phyloP scores from a whole-genome alignment of 2,888 invertebrate species.

The Opisthograptis luteolata region DNA sequence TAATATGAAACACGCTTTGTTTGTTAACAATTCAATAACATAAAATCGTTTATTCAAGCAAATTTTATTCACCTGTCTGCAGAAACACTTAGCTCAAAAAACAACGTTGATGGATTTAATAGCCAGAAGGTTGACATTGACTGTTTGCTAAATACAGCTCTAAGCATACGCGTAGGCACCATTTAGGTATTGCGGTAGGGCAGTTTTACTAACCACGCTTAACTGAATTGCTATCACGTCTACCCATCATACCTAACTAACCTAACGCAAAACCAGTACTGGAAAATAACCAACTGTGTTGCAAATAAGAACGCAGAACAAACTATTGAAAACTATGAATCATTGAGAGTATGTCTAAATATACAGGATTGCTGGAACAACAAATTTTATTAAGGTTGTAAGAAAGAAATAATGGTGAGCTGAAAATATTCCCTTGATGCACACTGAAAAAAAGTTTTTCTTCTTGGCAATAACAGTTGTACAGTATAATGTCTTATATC shows the following conservation, averaged over 20 bases:
- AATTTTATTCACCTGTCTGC: too few species aligned
- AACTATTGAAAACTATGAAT: not conserved
- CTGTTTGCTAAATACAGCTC: conserved; percentile 33
- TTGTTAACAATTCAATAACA: too few species aligned
- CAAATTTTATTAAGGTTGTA: too few species aligned
- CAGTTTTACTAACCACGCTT: conserved; percentile 60
- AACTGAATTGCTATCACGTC: conserved; percentile 35
- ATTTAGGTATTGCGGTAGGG: conserved; percentile 60
- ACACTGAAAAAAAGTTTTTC: conserved; percentile 3
- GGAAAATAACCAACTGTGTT: not conserved
- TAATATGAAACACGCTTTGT: not conserved
- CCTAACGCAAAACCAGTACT: conserved; percentile 13
- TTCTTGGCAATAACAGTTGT: too few species aligned
- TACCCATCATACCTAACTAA: conserved; percentile 32
- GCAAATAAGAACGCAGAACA: not conserved
- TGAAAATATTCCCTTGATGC: not conserved
- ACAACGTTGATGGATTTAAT: not conserved
- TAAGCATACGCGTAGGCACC: conserved; percentile 40
- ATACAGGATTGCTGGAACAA: too few species aligned
- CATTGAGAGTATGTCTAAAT: too few species aligned
- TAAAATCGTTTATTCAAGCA: too few species aligned
- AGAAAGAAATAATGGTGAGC: not conserved
- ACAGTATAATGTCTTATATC: too few species aligned
- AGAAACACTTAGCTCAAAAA: too few species aligned
- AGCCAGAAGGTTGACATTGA: not conserved